phyloP scores from a whole-genome alignment of 1,140 invertebrate genomes.

The Xylocopa sonorina region DNA sequence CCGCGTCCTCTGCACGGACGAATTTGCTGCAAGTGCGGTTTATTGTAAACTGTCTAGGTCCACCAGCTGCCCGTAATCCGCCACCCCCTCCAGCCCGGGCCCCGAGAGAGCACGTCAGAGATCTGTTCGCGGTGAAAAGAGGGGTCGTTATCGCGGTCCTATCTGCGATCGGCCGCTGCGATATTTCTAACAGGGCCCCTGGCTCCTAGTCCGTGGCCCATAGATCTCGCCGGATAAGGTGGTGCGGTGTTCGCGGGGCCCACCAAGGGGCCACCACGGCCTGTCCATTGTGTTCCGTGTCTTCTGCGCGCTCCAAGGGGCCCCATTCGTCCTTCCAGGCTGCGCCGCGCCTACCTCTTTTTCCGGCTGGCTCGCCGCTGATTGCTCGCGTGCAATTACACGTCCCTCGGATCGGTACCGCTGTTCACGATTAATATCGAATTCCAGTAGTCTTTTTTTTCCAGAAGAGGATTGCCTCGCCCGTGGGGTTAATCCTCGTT shows the following conservation, averaged over 20 bases:
- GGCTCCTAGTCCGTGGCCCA: conserved; percentile 68
- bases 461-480: background rate
- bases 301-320: conserved; percentile 45
- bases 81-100: conserved; percentile 42
- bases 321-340: background rate
- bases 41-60: conserved; percentile 70
- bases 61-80: conserved; percentile 79
- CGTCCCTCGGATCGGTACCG: conserved; percentile 12
- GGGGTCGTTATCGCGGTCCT: conserved; percentile 71
- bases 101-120: conserved; percentile 37
- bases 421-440: conserved; percentile 26
- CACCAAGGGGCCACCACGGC: conserved; percentile 74
- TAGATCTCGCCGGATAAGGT: conserved; percentile 75
- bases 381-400: conserved; percentile 62
- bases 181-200: conserved; percentile 79
- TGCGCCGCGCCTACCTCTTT: conserved; percentile 23
- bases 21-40: conserved; percentile 63
- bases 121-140: conserved; percentile 72
- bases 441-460: background rate
- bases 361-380: conserved; percentile 50
- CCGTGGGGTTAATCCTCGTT: background rate
- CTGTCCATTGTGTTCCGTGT: conserved; percentile 69
- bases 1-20: conserved; percentile 33
- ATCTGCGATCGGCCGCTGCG: conserved; percentile 75
- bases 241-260: conserved; percentile 75